Evolutionary conservation across 2,797 vertebrate species (phyloP).

Genomic region (Fratercula arctica): DNA sequence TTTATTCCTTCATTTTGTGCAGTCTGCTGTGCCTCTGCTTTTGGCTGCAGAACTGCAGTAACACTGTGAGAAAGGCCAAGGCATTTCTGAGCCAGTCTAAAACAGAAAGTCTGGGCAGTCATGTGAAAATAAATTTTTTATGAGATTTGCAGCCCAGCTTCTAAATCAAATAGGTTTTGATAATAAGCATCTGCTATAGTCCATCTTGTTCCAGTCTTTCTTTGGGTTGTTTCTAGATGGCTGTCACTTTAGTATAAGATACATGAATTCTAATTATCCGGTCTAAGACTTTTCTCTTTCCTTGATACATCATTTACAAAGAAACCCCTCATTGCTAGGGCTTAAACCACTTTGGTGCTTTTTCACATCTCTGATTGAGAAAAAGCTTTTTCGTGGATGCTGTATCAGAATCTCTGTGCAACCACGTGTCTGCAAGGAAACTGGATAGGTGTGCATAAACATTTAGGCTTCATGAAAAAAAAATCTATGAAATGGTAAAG

Average conservation of each 20-base stretch:
- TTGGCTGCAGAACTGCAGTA: neutral
- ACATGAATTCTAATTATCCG: neutral
- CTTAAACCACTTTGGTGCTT: neutral
- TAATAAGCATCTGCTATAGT: neutral
- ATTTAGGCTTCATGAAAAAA: neutral
- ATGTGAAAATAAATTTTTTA: constrained; percentile 34
- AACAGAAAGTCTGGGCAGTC: constrained; percentile 5
- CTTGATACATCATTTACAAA: neutral
- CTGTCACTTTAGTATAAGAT: neutral
- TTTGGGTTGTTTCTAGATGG: neutral
- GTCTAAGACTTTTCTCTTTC: neutral
- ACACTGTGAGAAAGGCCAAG: neutral
- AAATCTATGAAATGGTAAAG: neutral
- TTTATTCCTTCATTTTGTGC: neutral
- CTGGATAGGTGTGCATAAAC: neutral
- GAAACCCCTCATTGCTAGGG: neutral
- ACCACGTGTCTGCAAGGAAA: neutral
- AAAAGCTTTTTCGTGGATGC: neutral
- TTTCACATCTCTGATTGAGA: neutral
- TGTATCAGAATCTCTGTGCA: neutral
- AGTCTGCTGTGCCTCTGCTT: neutral
- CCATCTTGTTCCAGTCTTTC: neutral
- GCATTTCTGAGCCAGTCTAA: constrained; percentile 1
- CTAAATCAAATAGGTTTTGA: neutral
- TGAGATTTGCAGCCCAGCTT: neutral